Base-by-base conservation (phyloP, 2,888 invertebrate species). In the Acanthopleura granulata region DNA sequence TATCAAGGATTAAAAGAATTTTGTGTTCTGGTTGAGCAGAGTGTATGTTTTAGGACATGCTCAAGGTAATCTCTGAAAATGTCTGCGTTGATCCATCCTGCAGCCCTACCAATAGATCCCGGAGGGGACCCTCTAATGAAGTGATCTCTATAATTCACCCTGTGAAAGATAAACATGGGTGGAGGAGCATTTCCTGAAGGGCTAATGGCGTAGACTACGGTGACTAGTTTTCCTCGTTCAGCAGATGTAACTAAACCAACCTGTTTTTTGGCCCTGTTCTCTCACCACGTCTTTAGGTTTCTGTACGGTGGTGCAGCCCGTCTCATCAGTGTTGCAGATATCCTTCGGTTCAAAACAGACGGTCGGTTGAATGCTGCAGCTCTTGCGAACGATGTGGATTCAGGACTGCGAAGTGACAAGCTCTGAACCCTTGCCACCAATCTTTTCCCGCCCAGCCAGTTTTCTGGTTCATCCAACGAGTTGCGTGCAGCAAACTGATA, bases 251-350 rank as follows among this genome's bases (percentile, higher is more conserved):
- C 51, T 69, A 73, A n/a, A 22, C 79, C 79, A n/a, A 76, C 73
- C 71, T 80, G 76, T 72, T 76, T 80, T 57, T 49, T 75, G 16
- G n/a, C n/a, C 79, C 78, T 49, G 40, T 49, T 72, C 73, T 25
- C 72, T 73, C 16, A 77, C 75, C 16, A 77, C 75, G 14, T 70
- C 62, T 40, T 29, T 61, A 40, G 79, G 78, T 11, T 51, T 74
- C 74, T 82, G 79, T 50, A 77, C 75, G 14, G 79, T 82, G 16
- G 78, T 78, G 61, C 73, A 72, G 12, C 81, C 81, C 22, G 78
- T 81, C 73, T 82, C 81, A 70, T 80, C 81, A 25, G 73, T 40
- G 74, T 81, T 81, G 49, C 61, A 77, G 14, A 83, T 77, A 30
- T 74, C 61, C 27, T 57, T 25, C 15, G 74, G 70, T 72, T 49